These are phyloP conservation scores for Cyclophora albipunctata DNA, from an alignment of 2,888 invertebrate genomes.

Conservation along the genomic window DNA sequence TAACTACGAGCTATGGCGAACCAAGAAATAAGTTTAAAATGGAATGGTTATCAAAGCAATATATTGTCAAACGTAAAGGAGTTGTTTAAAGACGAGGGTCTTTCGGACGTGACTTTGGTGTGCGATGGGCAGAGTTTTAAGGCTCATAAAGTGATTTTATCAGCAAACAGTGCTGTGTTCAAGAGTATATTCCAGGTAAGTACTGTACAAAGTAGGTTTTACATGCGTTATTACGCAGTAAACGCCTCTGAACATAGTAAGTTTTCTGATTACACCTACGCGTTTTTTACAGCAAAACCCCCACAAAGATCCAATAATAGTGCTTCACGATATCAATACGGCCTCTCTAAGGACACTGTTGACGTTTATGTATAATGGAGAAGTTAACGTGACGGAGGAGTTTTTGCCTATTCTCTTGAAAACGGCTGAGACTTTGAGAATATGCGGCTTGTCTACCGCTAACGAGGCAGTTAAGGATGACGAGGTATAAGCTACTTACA, in stretches of 20 bases:
- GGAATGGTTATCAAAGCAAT: conserved; percentile 81
- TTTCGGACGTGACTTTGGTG: conserved; percentile 80
- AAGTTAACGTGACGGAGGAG: conserved; percentile 83
- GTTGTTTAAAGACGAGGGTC: conserved; percentile 78
- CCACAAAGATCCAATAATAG: conserved; percentile 83
- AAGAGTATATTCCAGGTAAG: conserved; percentile 78
- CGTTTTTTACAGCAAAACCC: conserved; percentile 78
- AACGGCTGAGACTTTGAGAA: conserved; percentile 80
- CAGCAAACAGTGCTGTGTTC: conserved; percentile 81
- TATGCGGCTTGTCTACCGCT: conserved; percentile 80
- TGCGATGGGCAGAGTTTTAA: conserved; percentile 80
- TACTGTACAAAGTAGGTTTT: neutral
- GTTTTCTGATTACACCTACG: conserved; percentile 51
- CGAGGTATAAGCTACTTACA: conserved; percentile 33
- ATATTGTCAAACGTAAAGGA: conserved; percentile 79
- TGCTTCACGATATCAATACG: conserved; percentile 82
- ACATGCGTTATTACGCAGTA: too few species aligned
- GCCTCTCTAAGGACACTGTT: conserved; percentile 78
- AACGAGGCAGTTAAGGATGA: conserved; percentile 59
- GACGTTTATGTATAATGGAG: conserved; percentile 84
- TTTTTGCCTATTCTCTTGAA: conserved; percentile 79
- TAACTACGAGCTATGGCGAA: conserved; percentile 44
- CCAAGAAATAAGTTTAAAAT: conserved; percentile 80
- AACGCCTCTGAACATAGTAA: conserved; percentile 7
- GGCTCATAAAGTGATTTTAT: conserved; percentile 81